These are phyloP conservation scores for Syndactyla subalaris DNA, from an alignment of 2,797 vertebrate genomes.

Conservation along the genomic window DNA sequence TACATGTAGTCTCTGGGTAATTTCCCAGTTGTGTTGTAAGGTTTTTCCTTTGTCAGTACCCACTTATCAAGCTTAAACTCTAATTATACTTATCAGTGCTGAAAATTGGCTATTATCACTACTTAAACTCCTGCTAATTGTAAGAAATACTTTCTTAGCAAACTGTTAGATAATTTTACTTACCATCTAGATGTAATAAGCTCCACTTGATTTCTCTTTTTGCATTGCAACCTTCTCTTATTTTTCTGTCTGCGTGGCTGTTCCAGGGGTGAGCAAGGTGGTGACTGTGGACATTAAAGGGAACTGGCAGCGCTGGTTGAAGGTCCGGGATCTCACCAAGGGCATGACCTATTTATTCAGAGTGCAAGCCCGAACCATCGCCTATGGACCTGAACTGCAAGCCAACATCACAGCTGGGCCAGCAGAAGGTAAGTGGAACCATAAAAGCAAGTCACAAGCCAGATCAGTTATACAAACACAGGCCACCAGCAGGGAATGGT, in stretches of 20 bases:
- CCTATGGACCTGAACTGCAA: constrained; percentile 86
- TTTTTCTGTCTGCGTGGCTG: neutral
- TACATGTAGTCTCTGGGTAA: constrained; percentile 41
- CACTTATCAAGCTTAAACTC: constrained; percentile 72
- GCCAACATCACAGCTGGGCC: constrained; percentile 92
- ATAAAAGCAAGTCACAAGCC: neutral
- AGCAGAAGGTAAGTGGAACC: constrained; percentile 82
- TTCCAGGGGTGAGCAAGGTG: constrained; percentile 91
- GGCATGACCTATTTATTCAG: constrained; percentile 89
- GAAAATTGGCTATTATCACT: constrained; percentile 72
- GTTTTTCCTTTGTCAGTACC: constrained; percentile 55
- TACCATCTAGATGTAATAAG: neutral
- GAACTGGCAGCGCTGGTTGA: constrained; percentile 93
- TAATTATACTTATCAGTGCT: constrained; percentile 75
- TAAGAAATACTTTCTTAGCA: constrained; percentile 65
- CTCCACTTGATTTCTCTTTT: neutral
- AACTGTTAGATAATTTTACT: constrained; percentile 40
- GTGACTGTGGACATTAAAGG: constrained; percentile 94
- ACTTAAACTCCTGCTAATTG: constrained; percentile 63
- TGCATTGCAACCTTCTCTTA: neutral
- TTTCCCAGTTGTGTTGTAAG: constrained; percentile 61
- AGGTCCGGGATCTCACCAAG: constrained; percentile 90
- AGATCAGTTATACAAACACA: neutral
- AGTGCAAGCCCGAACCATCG: constrained; percentile 90
- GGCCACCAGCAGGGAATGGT: neutral